phyloP scores from a whole-genome alignment of 2,797 vertebrate genomes.

The Hyperoplus immaculatus region DNA sequence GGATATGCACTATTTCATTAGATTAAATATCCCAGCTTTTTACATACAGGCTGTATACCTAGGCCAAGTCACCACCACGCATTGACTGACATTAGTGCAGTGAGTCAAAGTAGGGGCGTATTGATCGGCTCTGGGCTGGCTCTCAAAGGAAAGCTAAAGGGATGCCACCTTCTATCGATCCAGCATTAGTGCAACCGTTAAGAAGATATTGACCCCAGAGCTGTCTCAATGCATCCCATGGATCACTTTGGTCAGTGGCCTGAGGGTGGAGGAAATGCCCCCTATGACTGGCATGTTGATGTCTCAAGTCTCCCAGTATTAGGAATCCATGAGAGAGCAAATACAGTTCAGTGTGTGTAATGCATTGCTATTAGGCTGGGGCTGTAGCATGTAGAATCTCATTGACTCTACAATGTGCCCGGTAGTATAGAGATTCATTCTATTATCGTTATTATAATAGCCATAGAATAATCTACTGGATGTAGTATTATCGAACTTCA shows the following conservation, averaged over 20 bases:
- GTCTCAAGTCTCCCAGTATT: constrained; percentile 27
- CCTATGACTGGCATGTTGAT: constrained; percentile 38
- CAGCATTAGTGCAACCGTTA: constrained; percentile 58
- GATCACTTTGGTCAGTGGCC: constrained; percentile 49
- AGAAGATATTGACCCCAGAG: constrained; percentile 61
- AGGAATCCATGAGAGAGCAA: constrained; percentile 2
- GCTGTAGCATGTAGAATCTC: neutral
- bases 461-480: neutral
- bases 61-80: neutral
- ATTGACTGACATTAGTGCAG: constrained; percentile 36
- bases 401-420: neutral
- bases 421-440: neutral
- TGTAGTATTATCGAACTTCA: neutral
- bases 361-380: neutral
- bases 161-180: constrained; percentile 62
- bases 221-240: constrained; percentile 39
- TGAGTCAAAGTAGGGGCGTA: constrained; percentile 36
- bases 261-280: constrained; percentile 6
- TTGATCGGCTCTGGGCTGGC: constrained; percentile 42
- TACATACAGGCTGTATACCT: too few relatives aligned
- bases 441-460: neutral
- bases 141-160: constrained; percentile 31
- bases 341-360: neutral
- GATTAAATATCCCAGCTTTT: too few relatives aligned
- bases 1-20: too few relatives aligned